Conservation (phyloP, 2,888 invertebrate species). For the Leptinotarsa peninsularis region DNA sequence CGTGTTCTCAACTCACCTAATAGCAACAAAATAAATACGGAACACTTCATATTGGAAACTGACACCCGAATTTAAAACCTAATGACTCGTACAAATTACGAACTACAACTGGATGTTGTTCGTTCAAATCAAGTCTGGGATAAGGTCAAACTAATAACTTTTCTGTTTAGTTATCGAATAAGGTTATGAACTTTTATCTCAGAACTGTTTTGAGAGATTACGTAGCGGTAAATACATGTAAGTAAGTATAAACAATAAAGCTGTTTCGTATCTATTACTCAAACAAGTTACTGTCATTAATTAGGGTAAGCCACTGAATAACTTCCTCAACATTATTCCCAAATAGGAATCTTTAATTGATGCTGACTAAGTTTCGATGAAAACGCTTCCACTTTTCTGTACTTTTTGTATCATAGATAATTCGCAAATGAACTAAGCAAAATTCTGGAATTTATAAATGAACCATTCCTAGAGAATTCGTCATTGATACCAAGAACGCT, state of each 20-base stretch:
- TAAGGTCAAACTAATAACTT: conserved; percentile 7
- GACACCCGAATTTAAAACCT: background rate
- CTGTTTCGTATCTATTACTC: background rate
- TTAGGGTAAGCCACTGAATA: background rate
- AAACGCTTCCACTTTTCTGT: too few relatives aligned
- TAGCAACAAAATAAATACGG: background rate
- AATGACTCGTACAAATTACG: background rate
- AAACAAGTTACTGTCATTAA: background rate
- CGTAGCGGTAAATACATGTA: background rate
- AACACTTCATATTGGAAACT: background rate
- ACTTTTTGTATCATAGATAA: too few relatives aligned
- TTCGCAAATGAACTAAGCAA: too few relatives aligned
- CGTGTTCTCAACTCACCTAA: background rate
- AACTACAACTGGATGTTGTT: background rate
- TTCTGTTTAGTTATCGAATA: background rate
- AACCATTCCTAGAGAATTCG: too few relatives aligned
- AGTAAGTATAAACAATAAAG: background rate
- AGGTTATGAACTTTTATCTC: conserved; percentile 12
- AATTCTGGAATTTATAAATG: too few relatives aligned
- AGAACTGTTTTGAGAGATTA: conserved; percentile 1
- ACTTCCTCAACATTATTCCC: background rate
- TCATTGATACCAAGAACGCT: too few relatives aligned
- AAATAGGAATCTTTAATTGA: background rate
- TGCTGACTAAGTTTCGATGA: too few relatives aligned
- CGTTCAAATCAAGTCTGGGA: conserved; percentile 3